Evolutionary conservation across 1,140 invertebrate genomes (phyloP), one percentile per base, ranked within the genome.

Genomic region (Drosophila sulfurigaster): DNA sequence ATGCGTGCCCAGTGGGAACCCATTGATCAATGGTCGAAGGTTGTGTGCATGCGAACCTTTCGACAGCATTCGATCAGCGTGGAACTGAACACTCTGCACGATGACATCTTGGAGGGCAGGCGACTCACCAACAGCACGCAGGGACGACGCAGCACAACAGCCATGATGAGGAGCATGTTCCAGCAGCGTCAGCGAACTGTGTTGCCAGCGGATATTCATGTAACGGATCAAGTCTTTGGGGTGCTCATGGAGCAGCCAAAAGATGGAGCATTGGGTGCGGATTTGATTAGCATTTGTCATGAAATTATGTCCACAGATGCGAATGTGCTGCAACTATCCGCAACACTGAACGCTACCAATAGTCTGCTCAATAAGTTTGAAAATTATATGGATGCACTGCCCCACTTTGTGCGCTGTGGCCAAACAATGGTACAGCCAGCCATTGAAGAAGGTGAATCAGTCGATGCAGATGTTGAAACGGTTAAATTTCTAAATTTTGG

Each of bases 271-370:
- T 20, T 92, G 7, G 72, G 78, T 16, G 30, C 38, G 7, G 78
- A 91, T 49, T 28, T 92, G 54, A 35, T 92, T 6, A 78, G 88
- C 45, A 78, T 92, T 41, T 92, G 85, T 16, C 78, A 79, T 6
- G 77, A 82, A n/a, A 72, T 92, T 5, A 92, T 92, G 91, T 67
- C 79, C 51, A 79, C 57, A 2, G 85, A 91, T 60, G 49, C 25
- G 1, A 15, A 64, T 6, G 75, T 88, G 1, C 35, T 92, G 20
- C 82, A 82, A 0, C 38, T 85, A 8, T 92, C 91, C 1, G 80
- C 87, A 0, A 30, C 80, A 8, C 63, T 87, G 1, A 92, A 92
- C 70, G 75, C 91, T 1, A 92, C 91, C 20, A 92, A 92, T 48
- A 60, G 65, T 0, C 46, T 92, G 7, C 46, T 92, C 0, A 77